These are phyloP conservation scores for Chrysotoxum bicinctum DNA, from an alignment of 2,888 invertebrate genomes.

Conservation along the genomic window DNA sequence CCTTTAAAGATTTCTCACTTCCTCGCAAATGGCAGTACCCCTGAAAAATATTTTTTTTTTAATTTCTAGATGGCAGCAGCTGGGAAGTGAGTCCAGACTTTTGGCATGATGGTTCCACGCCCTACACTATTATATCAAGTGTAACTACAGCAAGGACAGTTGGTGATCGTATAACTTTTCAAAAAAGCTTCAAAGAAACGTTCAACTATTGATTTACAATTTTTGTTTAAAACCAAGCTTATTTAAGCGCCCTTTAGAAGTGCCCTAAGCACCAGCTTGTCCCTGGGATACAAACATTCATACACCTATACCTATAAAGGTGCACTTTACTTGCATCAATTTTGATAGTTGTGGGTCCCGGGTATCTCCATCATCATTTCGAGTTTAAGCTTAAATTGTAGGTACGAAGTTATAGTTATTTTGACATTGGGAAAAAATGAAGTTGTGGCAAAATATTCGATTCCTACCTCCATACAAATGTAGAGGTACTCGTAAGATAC, in stretches of 20 bases:
- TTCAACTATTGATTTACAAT: too few relatives aligned
- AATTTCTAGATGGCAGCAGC: too few relatives aligned
- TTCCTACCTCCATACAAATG: not conserved
- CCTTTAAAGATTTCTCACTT: too few relatives aligned
- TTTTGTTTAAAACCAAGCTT: too few relatives aligned
- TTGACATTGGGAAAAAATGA: constrained; percentile 4
- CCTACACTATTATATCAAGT: too few relatives aligned
- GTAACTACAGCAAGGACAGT: too few relatives aligned
- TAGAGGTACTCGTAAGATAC: not conserved
- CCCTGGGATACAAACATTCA: not conserved
- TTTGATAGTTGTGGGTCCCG: not conserved
- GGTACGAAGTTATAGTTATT: constrained; percentile 22
- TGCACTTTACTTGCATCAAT: not conserved
- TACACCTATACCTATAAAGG: not conserved
- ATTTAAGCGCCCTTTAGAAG: not conserved
- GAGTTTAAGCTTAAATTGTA: constrained; percentile 20
- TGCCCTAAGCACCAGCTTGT: not conserved
- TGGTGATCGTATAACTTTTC: too few relatives aligned
- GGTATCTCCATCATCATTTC: constrained; percentile 23
- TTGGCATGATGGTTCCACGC: too few relatives aligned
- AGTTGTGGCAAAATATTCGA: constrained; percentile 16
- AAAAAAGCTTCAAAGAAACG: too few relatives aligned
- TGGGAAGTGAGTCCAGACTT: too few relatives aligned
- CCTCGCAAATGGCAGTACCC: too few relatives aligned
- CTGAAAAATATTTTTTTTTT: too few relatives aligned